Evolutionary conservation across 1,140 invertebrate genomes (phyloP).

Genomic region (Ectropis grisescens): DNA sequence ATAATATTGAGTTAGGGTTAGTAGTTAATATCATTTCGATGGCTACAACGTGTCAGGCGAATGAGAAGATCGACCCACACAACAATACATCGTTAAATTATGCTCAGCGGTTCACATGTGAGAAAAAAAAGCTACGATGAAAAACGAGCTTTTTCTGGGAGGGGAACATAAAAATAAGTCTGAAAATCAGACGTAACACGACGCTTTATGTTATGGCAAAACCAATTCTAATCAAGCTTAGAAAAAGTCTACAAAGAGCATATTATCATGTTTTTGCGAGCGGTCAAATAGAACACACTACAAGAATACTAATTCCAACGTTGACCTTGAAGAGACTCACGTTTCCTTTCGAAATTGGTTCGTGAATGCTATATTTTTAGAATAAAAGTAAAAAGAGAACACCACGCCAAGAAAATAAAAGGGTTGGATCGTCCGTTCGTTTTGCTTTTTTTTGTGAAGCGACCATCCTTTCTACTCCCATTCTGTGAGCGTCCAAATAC

Average conservation of each 20-base stretch:
- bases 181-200: too few relatives aligned
- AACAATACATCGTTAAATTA: too few relatives aligned
- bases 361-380: constrained; percentile 65
- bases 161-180: too few relatives aligned
- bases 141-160: too few relatives aligned
- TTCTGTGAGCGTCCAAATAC: too few relatives aligned
- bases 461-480: constrained; percentile 40
- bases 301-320: constrained; percentile 63
- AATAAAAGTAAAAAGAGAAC: constrained; percentile 60
- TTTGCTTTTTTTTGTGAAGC: constrained; percentile 46
- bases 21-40: too few relatives aligned
- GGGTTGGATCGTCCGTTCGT: constrained; percentile 49
- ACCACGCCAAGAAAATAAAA: constrained; percentile 48
- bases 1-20: too few relatives aligned
- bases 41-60: too few relatives aligned
- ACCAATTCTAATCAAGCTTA: constrained; percentile 39
- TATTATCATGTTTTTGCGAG: constrained; percentile 62
- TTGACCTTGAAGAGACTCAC: constrained; percentile 60
- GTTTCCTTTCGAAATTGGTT: constrained; percentile 67
- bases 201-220: too few relatives aligned
- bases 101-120: too few relatives aligned
- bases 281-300: constrained; percentile 56
- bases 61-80: too few relatives aligned
- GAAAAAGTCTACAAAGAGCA: constrained; percentile 44
- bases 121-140: too few relatives aligned